Evolutionary conservation across 2,888 invertebrate genomes (phyloP), one percentile per base, ranked within the genome.

Genomic region (Hirtodrosophila duncani): DNA sequence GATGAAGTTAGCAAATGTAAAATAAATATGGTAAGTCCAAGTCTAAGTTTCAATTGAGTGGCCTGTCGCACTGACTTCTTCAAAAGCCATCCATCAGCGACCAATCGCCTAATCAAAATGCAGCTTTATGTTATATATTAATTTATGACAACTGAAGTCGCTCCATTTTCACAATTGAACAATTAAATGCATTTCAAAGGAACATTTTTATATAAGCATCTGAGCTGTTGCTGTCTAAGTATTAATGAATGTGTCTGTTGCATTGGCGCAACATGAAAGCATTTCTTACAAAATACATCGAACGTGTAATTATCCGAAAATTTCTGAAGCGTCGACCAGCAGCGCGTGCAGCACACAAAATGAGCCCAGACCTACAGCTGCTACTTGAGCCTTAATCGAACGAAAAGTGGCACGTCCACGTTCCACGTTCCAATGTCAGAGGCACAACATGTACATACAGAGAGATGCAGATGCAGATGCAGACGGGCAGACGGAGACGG

Each of bases 141-240:
- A 24, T 24, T n/a, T 13, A 9, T 13, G 21, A 21, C 23, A 23
- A 36, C 14, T 36, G 39, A 5, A 31, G 24, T 24, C 60, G 34
- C 56, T 37, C 56, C 56, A 51, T 37, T 18, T 9, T 24, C 24
- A 51, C 63, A 55, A 60, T 60, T 60, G 62, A 60, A 41, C 43
- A 38, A 60, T 60, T 60, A 60, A 48, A 48, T 50, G 58, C 52
- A 44, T 63, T 67, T 58, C 56, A 57, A n/a, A n/a, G n/a, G 60
- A 56, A 57, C 43, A 60, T 52, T 59, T 62, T n/a, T n/a, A n/a
- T 42, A 46, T 49, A 42, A 27, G 45, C 31, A 56, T 30, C 27
- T 49, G 42, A 26, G 36, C 44, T 43, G 30, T n/a, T n/a, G n/a
- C n/a, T n/a, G n/a, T n/a, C n/a, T n/a, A n/a, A n/a, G n/a, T n/a